Base-by-base conservation (phyloP, 2,888 invertebrate genomes). In the Xestia c-nigrum region DNA sequence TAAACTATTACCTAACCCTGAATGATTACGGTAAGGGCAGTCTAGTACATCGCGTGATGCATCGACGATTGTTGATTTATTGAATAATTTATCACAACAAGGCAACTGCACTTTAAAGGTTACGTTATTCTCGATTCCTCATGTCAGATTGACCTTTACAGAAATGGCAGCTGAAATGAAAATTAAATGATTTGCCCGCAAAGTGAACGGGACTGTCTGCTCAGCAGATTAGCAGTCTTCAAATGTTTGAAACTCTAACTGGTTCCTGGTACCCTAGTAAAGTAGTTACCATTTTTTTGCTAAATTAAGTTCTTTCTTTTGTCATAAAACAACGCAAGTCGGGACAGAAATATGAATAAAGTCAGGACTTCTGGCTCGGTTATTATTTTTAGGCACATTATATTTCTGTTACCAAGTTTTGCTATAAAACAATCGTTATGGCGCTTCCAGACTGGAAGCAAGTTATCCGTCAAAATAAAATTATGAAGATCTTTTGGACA, bases 391-490 rank as follows among this genome's bases (percentile, higher is more conserved):
- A 59, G 50, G 31, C 50, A 59, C 38, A 65, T 81, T 81, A 24
- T 76, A 65, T 78, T 52, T 57, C 21, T 46, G n/a, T 47, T 50
- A 21, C 5, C 14, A 78, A 81, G 75, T 78, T 78, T 57, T 16
- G 38, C 16, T 65, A 52, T 82, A 65, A 78, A 82, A 82, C 50
- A 82, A 65, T 38, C 38, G 50, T 65, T 82, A 78, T 38, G 55
- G 40, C 43, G 57, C 14, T 43, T 7, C 12, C 5, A 16, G 14
- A 31, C 75, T 31, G 43, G 47, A 65, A 14, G 83, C 24, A 75
- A 63, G 63, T 64, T 72, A 81, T 76, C 75, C 40, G 31, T 81
- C 77, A 78, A 76, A 78, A 65, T 76, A 59, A 76, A 76, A 59
- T 52, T 82, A 65, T 52, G 64, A 76, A 57, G 38, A 78, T 76